Conservation (phyloP, 2,888 invertebrate species). For the Brachypterus glaber region DNA sequence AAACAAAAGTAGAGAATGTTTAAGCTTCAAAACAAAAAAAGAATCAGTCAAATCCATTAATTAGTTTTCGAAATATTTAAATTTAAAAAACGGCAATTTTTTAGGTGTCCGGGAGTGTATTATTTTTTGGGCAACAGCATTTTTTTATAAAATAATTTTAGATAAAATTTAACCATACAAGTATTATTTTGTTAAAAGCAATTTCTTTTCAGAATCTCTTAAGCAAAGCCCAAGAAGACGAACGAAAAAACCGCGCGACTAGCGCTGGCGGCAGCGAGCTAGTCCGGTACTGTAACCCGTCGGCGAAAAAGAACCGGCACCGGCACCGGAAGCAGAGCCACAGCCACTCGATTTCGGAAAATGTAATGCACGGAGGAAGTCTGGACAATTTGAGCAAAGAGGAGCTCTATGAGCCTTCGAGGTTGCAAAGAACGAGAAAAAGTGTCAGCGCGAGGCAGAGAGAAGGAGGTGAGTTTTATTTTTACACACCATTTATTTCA, state of each 20-base stretch:
- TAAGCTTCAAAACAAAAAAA: too few species aligned
- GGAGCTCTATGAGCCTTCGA: constrained; percentile 32
- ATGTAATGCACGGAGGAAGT: constrained; percentile 48
- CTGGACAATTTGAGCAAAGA: constrained; percentile 49
- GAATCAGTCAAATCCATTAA: too few species aligned
- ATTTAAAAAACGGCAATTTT: too few species aligned
- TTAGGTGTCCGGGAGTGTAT: too few species aligned
- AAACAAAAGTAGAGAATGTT: too few species aligned
- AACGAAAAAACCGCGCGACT: constrained; percentile 50
- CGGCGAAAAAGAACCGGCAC: constrained; percentile 33
- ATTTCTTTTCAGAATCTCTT: constrained; percentile 54
- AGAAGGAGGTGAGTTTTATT: constrained; percentile 51
- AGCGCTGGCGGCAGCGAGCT: constrained; percentile 42
- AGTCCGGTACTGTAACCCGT: constrained; percentile 41
- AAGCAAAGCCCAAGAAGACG: constrained; percentile 68
- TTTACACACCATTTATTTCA: too few species aligned
- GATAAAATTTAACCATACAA: too few species aligned
- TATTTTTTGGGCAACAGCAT: too few species aligned
- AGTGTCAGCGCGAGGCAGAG: constrained; percentile 45
- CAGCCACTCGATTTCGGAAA: constrained; percentile 44
- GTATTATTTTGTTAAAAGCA: neutral
- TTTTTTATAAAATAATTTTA: too few species aligned
- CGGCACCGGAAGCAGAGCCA: constrained; percentile 36
- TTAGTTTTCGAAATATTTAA: too few species aligned
- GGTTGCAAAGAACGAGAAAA: constrained; percentile 28